A percentile compares a stretch with the other conserved stretches of the same genome.
These are phyloP conservation scores for Coregonus clupeaformis DNA, from an alignment of 2,113 vertebrate genomes.

Conservation along the genomic window DNA sequence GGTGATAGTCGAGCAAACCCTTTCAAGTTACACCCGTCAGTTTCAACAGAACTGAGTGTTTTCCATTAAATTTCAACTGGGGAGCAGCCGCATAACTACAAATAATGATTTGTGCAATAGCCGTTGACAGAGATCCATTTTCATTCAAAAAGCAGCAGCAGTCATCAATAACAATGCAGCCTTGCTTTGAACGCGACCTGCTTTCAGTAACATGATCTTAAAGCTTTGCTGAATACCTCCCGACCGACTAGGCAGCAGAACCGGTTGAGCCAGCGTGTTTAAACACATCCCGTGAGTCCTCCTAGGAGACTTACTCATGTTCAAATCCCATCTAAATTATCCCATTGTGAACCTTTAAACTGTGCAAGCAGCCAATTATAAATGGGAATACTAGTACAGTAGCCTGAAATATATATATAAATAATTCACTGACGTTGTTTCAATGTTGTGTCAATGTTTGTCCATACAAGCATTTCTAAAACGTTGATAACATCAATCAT, in stretches of 20 bases:
- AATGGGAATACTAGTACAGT: too few species aligned
- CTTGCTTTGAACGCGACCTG: not conserved
- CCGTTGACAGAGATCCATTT: not conserved
- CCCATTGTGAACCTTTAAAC: too few species aligned
- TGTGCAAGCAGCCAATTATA: too few species aligned
- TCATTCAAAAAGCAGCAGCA: conserved; percentile 18
- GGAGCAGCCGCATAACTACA: not conserved
- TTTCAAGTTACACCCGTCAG: not conserved
- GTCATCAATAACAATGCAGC: not conserved
- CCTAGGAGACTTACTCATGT: not conserved
- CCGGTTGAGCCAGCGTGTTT: conserved; percentile 65
- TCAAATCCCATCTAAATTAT: not conserved
- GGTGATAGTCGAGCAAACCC: not conserved
- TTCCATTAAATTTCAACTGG: too few species aligned
- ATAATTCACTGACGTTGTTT: too few species aligned
- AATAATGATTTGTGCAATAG: not conserved
- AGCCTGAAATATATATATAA: too few species aligned
- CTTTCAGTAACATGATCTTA: conserved; percentile 20
- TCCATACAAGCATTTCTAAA: too few species aligned
- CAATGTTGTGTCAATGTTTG: too few species aligned
- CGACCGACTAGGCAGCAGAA: conserved; percentile 53
- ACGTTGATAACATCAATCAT: too few species aligned
- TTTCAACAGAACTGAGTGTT: not conserved
- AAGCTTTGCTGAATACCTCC: conserved; percentile 10
- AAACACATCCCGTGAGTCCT: not conserved